Conservation (phyloP, 2,113 vertebrate genomes). For the Dasyurus viverrinus region DNA sequence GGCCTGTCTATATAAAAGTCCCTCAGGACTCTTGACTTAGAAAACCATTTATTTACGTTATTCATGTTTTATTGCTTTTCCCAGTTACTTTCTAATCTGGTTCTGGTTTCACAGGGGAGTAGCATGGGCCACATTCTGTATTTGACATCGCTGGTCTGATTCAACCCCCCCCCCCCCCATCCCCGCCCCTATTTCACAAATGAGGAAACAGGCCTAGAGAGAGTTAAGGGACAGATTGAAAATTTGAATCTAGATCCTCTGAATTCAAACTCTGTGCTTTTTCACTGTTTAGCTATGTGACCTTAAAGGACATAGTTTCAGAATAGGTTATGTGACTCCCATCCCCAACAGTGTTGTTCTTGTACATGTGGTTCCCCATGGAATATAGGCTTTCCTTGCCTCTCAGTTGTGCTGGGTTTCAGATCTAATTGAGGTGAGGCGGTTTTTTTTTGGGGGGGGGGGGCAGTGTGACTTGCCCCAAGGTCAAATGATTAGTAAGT, state of each 20-base stretch:
- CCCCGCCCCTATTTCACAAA: neutral
- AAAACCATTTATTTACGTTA: neutral
- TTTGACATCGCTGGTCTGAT: neutral
- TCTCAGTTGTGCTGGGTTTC: neutral
- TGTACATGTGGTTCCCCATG: neutral
- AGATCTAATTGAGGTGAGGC: neutral
- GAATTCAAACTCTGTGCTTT: neutral
- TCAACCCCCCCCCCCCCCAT: neutral
- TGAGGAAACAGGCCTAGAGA: neutral
- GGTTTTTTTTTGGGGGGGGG: too few species aligned
- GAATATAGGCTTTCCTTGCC: neutral
- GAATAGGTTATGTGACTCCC: neutral
- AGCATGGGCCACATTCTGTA: neutral
- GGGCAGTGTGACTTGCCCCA: too few species aligned
- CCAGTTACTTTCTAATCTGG: neutral
- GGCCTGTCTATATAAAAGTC: neutral
- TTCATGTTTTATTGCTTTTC: neutral
- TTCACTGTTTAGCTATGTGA: neutral
- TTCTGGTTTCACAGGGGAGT: neutral
- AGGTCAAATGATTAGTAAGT: too few species aligned
- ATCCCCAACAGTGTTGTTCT: neutral
- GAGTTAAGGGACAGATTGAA: neutral
- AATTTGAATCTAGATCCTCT: neutral
- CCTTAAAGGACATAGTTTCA: neutral
- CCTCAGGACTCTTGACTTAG: neutral